Conservation (phyloP, 2,113 vertebrate genomes). For the Caretta caretta region DNA sequence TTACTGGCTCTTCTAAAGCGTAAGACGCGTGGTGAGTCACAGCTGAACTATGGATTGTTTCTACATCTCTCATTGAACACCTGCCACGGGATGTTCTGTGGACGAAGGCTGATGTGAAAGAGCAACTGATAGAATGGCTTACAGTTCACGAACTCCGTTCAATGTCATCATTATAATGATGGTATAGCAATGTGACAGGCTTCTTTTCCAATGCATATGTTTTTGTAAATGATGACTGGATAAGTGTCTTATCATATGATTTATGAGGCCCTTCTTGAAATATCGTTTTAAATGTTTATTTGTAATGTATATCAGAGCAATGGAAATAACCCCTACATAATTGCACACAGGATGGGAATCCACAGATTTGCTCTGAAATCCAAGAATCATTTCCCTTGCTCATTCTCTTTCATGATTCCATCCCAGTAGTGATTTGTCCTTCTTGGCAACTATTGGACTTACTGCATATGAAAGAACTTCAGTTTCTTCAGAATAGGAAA, state of each 20-base stretch:
- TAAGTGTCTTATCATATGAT: not conserved
- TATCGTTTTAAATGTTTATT: not conserved
- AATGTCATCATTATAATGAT: not conserved
- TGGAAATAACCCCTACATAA: not conserved
- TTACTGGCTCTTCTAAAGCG: not conserved
- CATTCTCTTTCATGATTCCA: conserved; percentile 1
- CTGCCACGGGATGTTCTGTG: rapidly evolving
- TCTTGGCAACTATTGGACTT: conserved; percentile 6
- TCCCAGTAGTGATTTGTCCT: not conserved
- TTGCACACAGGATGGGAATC: not conserved
- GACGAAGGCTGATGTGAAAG: rapidly evolving
- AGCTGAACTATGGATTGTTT: not conserved
- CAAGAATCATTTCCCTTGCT: not conserved
- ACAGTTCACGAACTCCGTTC: not conserved
- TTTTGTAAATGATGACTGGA: not conserved
- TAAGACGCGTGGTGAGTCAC: not conserved
- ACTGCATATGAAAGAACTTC: conserved; percentile 27
- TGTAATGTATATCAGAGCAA: not conserved
- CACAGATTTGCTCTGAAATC: not conserved
- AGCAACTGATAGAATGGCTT: rapidly evolving
- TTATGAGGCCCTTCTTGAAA: not conserved
- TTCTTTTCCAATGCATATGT: not conserved
- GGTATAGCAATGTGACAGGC: not conserved
- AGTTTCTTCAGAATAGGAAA: not conserved
- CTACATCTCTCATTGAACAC: not conserved